phyloP scores from a whole-genome alignment of 2,113 vertebrate species.

The Nesoenas mayeri region DNA sequence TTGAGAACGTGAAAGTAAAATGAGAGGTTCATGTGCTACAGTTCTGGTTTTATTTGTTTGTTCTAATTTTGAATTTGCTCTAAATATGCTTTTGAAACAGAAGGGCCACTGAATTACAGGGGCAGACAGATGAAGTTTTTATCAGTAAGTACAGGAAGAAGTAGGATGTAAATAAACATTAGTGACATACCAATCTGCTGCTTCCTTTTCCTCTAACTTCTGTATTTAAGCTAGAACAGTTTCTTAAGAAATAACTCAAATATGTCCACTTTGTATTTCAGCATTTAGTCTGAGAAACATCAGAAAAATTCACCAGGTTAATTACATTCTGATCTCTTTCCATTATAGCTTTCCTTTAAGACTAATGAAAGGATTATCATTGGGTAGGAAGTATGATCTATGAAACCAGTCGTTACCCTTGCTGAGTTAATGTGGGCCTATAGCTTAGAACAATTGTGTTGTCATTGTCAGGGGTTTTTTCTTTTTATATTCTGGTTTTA shows the following conservation, averaged over 20 bases:
- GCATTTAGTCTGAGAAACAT: background rate
- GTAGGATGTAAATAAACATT: conserved; percentile 66
- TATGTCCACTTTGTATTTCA: conserved; percentile 27
- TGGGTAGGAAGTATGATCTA: conserved; percentile 2
- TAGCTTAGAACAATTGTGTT: conserved; percentile 1
- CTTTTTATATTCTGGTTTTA: conserved; percentile 12
- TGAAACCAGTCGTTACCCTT: background rate
- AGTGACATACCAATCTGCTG: conserved; percentile 67
- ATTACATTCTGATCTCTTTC: background rate
- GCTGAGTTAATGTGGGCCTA: background rate
- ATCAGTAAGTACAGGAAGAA: conserved; percentile 59
- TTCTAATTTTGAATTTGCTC: conserved; percentile 39
- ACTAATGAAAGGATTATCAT: conserved; percentile 22
- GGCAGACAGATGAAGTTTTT: conserved; percentile 16
- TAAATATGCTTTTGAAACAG: conserved; percentile 21
- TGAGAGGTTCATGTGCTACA: background rate
- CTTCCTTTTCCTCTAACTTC: conserved; percentile 69
- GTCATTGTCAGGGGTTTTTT: background rate
- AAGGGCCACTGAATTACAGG: background rate
- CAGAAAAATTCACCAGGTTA: background rate
- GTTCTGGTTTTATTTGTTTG: conserved; percentile 35
- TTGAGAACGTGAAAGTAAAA: conserved; percentile 48
- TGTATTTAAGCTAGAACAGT: conserved; percentile 33
- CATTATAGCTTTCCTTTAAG: conserved; percentile 3
- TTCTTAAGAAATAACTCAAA: conserved; percentile 64